Percentiles rank a stretch among this genome's conserved stretches.
Evolutionary conservation across 2,797 vertebrate genomes (phyloP).

Genomic region (Acanthornis magna): DNA sequence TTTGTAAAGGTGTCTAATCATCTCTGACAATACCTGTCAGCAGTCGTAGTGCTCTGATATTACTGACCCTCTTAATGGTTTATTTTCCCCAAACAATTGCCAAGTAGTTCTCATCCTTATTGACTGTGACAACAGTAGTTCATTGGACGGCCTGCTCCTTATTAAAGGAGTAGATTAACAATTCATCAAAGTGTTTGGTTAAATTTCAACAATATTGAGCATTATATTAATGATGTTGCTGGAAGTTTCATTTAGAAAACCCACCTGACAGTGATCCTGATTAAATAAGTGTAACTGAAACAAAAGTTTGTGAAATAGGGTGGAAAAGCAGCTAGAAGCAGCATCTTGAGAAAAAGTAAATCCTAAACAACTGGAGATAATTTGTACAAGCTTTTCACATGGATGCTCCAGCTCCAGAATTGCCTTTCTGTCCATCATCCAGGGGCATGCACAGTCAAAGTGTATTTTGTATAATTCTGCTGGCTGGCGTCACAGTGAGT

Average conservation of each 20-base stretch:
- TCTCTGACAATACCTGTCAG: neutral
- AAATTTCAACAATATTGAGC: neutral
- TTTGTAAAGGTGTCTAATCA: slow-evolving; percentile 3
- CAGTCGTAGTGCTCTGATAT: neutral
- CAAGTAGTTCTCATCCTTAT: neutral
- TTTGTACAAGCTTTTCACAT: neutral
- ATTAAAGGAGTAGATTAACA: neutral
- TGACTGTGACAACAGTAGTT: neutral
- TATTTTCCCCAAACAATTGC: neutral
- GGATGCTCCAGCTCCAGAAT: neutral
- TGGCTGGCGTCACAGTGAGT: neutral
- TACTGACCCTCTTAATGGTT: neutral
- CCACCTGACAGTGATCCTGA: neutral
- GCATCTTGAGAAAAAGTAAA: neutral
- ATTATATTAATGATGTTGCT: neutral
- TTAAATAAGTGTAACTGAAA: neutral
- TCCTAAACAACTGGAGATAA: neutral
- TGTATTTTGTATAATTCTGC: neutral
- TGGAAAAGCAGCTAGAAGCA: neutral
- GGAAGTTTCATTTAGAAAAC: neutral
- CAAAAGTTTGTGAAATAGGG: neutral
- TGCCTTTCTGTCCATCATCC: neutral
- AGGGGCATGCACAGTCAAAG: neutral
- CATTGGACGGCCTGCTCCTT: neutral
- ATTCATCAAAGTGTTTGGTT: neutral